Evolutionary conservation across 2,113 vertebrate species (phyloP), one percentile per base, ranked within the genome.

Genomic region (Mormoops blainvillei): DNA sequence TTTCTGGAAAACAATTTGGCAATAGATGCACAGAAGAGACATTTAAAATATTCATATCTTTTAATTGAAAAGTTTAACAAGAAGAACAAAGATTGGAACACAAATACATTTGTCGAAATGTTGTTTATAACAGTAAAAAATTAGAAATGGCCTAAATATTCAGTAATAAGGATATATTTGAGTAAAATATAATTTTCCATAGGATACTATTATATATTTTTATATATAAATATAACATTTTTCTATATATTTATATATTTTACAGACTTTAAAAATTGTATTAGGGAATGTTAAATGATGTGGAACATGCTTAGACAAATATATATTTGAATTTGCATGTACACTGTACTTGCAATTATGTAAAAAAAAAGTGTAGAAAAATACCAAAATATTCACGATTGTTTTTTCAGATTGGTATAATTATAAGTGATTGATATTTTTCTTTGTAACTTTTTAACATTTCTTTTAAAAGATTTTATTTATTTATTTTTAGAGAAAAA

Each of bases 311-410:
- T 91, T 81, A 52, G 50, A 43, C 38, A 88, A 50, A 73, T 24
- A 65, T 14, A 48, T 26, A 45, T 71, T 50, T 41, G 74, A 97
- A 90, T 43, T 63, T 87, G 11, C 33, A 61, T 16, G 10, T n/a
- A 41, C 3, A 76, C 2, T 71, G 7, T 56, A 12, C n/a, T 92
- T 95, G 2, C 16, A 89, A 28, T 85, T 50, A 90, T 7, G 5
- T 38, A 74, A 95, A 95, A 77, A 82, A 83, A 58, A 67, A 87
- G 10, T 91, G 52, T 84, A 87, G 68, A 91, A 94, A 89, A 91
- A 70, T 73, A 82, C 19, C 24, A 48, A 78, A 91, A 76, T 50
- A 91, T 20, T 93, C 70, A 82, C 20, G 85, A 68, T 71, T 70
- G 4, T 74, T 92, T 43, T 84, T 91, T 89, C 43, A 89, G 38